Percentiles rank a stretch among this genome's conserved stretches.
These are phyloP conservation scores for Ceyx margarethae DNA, from an alignment of 2,113 vertebrate genomes.

Conservation along the genomic window DNA sequence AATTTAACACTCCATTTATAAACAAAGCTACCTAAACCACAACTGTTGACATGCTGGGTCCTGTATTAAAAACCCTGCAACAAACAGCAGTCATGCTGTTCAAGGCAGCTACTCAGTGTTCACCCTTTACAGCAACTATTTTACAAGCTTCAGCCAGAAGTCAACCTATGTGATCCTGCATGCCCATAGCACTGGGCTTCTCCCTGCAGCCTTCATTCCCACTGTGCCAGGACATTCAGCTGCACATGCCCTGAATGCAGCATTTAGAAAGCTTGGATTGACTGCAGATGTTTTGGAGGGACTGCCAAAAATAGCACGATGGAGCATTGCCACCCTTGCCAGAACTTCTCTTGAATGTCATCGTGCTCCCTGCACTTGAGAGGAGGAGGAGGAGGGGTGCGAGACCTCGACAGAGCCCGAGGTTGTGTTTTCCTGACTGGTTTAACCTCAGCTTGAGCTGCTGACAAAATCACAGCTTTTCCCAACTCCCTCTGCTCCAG, in stretches of 20 bases:
- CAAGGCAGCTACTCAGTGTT: background rate
- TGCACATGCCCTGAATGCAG: background rate
- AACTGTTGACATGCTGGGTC: background rate
- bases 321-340: background rate
- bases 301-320: background rate
- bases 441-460: background rate
- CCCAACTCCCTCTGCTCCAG: background rate
- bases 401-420: background rate
- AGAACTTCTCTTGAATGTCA: background rate
- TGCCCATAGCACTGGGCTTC: background rate
- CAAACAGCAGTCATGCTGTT: background rate
- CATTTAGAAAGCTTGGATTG: background rate
- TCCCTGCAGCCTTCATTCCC: background rate
- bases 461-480: background rate
- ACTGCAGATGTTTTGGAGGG: slow-evolving; percentile 24
- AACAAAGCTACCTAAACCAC: background rate
- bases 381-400: background rate
- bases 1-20: background rate
- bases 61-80: background rate
- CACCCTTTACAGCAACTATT: background rate
- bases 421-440: background rate
- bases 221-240: background rate
- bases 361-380: accelerated
- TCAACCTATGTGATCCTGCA: background rate
- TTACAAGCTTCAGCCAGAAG: background rate